These are phyloP conservation scores for Ciconia nigra DNA, from an alignment of 2,797 vertebrate species.

Conservation along the genomic window DNA sequence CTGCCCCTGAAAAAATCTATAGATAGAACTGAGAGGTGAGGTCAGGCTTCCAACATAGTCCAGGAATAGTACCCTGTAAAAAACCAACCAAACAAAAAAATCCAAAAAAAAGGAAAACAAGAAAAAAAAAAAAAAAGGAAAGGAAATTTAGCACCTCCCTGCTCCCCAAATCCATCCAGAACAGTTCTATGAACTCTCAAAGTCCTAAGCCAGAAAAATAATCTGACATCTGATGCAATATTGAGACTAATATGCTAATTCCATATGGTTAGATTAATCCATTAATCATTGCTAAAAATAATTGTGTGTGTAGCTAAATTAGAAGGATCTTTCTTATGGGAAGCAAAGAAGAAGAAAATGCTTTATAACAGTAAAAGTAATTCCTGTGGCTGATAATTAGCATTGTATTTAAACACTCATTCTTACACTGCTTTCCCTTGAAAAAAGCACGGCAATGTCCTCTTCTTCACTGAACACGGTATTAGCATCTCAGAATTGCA, in stretches of 20 bases:
- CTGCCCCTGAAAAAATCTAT: neutral
- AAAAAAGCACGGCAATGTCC: neutral
- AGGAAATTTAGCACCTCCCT: neutral
- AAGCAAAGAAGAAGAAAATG: constrained; percentile 1
- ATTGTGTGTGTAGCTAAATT: neutral
- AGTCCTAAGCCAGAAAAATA: neutral
- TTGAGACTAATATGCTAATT: constrained; percentile 22
- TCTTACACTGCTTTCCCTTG: neutral
- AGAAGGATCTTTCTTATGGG: neutral
- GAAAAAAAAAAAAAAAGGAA: accelerated
- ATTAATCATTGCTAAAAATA: constrained; percentile 48
- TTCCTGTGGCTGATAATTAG: neutral
- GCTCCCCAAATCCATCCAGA: neutral
- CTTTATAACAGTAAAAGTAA: neutral
- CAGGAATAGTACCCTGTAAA: neutral
- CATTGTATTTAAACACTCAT: neutral
- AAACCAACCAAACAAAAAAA: no score
- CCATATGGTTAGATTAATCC: constrained; percentile 16
- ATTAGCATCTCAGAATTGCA: neutral
- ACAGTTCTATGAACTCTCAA: neutral
- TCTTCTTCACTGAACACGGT: neutral
- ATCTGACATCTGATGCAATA: neutral
- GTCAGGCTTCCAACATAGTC: neutral
- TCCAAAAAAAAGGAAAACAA: neutral
- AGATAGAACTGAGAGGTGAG: neutral